Evolutionary conservation across 1,140 invertebrate species (phyloP).

Genomic region (Listronotus bonariensis): DNA sequence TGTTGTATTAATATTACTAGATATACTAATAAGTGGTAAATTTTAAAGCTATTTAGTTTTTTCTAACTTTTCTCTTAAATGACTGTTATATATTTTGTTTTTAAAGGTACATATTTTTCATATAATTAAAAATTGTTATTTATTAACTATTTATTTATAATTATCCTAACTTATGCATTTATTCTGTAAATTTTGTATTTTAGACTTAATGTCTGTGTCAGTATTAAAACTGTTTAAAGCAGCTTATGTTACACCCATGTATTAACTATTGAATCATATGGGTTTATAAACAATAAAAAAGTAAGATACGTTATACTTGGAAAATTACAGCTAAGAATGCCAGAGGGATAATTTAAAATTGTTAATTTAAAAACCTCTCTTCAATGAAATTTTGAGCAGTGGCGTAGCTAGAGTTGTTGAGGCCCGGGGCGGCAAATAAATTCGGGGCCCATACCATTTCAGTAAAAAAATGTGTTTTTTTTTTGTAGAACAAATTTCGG

Average conservation of each 20-base stretch:
- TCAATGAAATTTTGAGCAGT: no score
- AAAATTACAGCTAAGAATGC: no score
- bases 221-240: slow-evolving; percentile 13
- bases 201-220: background rate
- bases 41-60: no score
- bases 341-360: no score
- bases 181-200: slow-evolving; percentile 11
- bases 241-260: background rate
- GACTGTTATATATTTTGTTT: background rate
- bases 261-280: background rate
- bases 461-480: no score
- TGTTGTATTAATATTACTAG: background rate
- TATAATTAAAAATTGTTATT: background rate
- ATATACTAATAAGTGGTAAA: background rate
- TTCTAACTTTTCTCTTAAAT: background rate
- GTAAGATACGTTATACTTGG: no score
- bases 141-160: slow-evolving; percentile 19
- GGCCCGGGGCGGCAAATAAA: no score
- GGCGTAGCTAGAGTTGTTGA: no score
- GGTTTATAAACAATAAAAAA: no score
- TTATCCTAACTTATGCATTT: slow-evolving; percentile 7
- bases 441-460: no score
- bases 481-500: no score
- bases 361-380: no score
- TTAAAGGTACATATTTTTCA: background rate